Evolutionary conservation across 2,113 vertebrate genomes (phyloP).

Genomic region (Plestiodon gilberti): DNA sequence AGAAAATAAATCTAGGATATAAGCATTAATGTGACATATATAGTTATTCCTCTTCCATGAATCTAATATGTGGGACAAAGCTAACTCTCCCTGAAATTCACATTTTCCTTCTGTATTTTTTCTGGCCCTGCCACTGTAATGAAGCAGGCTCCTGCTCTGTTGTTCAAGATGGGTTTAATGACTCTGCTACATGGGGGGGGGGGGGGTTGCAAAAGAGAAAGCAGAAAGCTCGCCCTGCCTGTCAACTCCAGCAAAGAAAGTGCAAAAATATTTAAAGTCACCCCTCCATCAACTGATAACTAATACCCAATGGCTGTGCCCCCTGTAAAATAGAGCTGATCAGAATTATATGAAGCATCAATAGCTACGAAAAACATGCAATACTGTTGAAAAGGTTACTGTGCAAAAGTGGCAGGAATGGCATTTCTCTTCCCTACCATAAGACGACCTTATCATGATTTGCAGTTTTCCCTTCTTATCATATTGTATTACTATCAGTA

Average conservation of each 20-base stretch:
- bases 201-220: background rate
- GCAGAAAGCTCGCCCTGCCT: background rate
- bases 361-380: constrained; percentile 16
- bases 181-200: too few species aligned
- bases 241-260: background rate
- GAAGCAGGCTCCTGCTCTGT: background rate
- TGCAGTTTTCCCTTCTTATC: constrained; percentile 42
- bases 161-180: background rate
- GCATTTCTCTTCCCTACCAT: constrained; percentile 7
- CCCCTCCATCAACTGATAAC: background rate
- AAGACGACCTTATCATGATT: constrained; percentile 32
- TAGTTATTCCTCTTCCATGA: too few species aligned
- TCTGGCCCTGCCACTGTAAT: too few species aligned
- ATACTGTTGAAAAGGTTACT: background rate
- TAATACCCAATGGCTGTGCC: background rate
- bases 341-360: constrained; percentile 12
- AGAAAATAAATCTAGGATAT: too few species aligned
- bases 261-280: background rate
- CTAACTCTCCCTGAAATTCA: too few species aligned
- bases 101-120: too few species aligned
- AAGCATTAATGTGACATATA: too few species aligned
- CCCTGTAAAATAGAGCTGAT: background rate
- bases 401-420: constrained; percentile 34
- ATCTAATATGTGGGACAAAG: too few species aligned
- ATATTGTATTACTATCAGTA: constrained; percentile 46